Conservation (phyloP, 2,113 vertebrate genomes). For the Felis chaus region DNA sequence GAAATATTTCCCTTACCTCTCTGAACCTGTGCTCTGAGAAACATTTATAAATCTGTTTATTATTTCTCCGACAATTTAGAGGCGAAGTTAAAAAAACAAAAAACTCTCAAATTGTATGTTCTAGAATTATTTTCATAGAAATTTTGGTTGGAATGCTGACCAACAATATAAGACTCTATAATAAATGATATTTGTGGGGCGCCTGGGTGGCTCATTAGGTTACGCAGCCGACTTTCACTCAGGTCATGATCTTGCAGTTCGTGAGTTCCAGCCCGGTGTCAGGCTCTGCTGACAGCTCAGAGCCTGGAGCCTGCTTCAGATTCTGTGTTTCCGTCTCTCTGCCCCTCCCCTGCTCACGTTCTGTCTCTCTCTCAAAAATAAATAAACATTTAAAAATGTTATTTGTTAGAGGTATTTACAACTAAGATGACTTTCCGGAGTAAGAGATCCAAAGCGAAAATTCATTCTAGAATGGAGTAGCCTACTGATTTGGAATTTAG, state of each 20-base stretch:
- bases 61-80: neutral
- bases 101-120: neutral
- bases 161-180: neutral
- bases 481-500: neutral
- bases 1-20: neutral
- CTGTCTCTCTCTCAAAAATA: too few species aligned
- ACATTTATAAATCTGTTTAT: neutral
- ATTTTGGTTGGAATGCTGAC: slow-evolving; percentile 26
- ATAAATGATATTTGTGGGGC: neutral
- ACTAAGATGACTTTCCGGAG: neutral
- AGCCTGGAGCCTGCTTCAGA: too few species aligned
- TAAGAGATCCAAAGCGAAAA: neutral
- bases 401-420: neutral
- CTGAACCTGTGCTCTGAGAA: neutral
- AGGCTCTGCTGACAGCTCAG: too few species aligned
- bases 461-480: neutral
- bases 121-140: neutral
- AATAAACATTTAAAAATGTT: neutral
- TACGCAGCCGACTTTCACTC: too few species aligned
- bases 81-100: neutral
- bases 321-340: too few species aligned
- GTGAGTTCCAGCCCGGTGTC: too few species aligned
- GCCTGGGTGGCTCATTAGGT: too few species aligned
- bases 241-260: too few species aligned
- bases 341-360: too few species aligned